phyloP scores from a whole-genome alignment of 2,113 vertebrate species.

The Plectropomus leopardus region DNA sequence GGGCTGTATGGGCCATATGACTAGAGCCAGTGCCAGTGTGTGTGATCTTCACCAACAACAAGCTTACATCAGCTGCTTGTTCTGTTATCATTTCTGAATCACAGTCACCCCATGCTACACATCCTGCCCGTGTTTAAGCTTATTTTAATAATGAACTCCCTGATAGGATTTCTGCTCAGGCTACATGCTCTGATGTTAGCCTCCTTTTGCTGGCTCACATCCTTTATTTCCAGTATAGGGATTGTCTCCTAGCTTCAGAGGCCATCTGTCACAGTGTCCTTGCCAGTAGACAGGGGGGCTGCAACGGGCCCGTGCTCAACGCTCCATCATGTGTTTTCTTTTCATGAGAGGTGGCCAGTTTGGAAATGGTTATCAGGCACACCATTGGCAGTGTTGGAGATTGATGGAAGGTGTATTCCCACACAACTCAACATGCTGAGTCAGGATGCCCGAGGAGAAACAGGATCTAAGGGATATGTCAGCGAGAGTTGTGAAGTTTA shows the following conservation, averaged over 20 bases:
- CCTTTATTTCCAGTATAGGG: not conserved
- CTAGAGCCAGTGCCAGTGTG: not conserved
- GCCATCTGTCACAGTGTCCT: constrained; percentile 57
- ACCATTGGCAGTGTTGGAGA: constrained; percentile 6
- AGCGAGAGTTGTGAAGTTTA: not conserved
- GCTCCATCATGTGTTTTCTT: constrained; percentile 24
- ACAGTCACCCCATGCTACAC: not conserved
- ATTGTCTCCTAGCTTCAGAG: constrained; percentile 19
- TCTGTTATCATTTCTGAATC: not conserved
- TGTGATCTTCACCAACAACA: constrained; percentile 5
- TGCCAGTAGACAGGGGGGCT: constrained; percentile 34
- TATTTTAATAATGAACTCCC: not conserved
- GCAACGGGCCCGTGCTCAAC: constrained; percentile 18
- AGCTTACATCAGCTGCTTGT: not conserved
- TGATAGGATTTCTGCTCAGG: not conserved
- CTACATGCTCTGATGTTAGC: not conserved
- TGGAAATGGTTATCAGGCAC: not conserved
- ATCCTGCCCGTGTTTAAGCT: not conserved
- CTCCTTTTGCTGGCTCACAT: constrained; percentile 12
- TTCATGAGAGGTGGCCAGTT: constrained; percentile 32
- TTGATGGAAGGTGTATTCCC: constrained; percentile 23
- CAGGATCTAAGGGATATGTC: constrained; percentile 5
- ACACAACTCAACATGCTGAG: constrained; percentile 42
- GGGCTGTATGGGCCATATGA: constrained; percentile 18
- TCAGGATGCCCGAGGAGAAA: constrained; percentile 24